Percentiles rank a stretch among this genome's conserved stretches.
These are phyloP conservation scores for Corythornis madagascariensis DNA, from an alignment of 2,113 vertebrate species.

Conservation along the genomic window DNA sequence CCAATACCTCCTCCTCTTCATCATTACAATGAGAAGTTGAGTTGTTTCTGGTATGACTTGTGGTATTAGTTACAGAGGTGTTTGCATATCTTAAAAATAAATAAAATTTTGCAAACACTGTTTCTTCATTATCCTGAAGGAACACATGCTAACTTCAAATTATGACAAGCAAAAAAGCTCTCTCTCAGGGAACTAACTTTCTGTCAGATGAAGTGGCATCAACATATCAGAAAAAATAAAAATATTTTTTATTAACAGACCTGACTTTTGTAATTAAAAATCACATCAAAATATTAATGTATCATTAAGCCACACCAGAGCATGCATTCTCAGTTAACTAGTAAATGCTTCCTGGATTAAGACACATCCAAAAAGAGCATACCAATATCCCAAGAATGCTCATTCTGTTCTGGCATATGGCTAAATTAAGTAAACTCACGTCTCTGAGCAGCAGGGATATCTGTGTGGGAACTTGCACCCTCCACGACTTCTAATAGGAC, in stretches of 20 bases:
- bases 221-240: not conserved
- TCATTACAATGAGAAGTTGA: not conserved
- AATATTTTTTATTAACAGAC: not conserved
- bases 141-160: constrained; percentile 49
- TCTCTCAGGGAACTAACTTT: not conserved
- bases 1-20: not conserved
- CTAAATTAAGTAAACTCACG: constrained; percentile 81
- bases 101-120: not conserved
- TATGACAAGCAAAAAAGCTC: constrained; percentile 32
- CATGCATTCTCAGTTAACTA: constrained; percentile 59
- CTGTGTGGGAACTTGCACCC: constrained; percentile 78
- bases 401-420: constrained; percentile 56
- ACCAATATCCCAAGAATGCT: constrained; percentile 53
- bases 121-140: constrained; percentile 22
- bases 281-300: not conserved
- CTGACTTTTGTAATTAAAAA: not conserved
- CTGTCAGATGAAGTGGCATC: constrained; percentile 4
- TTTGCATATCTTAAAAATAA: not conserved
- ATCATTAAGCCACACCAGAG: constrained; percentile 63
- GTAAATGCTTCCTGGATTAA: constrained; percentile 59
- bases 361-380: constrained; percentile 53
- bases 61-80: constrained; percentile 39
- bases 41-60: constrained; percentile 47
- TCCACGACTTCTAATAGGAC: constrained; percentile 83
- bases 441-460: constrained; percentile 83